These are phyloP conservation scores for Baronia brevicornis DNA, from an alignment of 2,888 invertebrate genomes.

Conservation along the genomic window DNA sequence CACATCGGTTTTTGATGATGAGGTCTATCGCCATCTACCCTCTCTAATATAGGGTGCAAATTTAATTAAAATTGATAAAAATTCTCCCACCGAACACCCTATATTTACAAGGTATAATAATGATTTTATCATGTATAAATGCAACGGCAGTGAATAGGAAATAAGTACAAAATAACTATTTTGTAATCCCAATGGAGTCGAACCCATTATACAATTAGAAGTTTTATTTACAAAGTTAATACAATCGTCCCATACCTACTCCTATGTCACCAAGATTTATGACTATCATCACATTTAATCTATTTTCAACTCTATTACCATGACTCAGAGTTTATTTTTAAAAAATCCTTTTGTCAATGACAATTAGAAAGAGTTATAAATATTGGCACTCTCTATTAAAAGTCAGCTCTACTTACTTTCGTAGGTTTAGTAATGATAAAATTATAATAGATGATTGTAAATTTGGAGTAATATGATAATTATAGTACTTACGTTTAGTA, in stretches of 20 bases:
- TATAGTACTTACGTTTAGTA: conserved; percentile 2
- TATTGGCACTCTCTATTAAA: conserved; percentile 3
- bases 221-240: conserved; percentile 23
- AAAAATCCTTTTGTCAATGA: not conserved
- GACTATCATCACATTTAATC: not conserved
- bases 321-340: not conserved
- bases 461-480: conserved; percentile 1
- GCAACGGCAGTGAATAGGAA: not conserved
- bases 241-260: conserved; percentile 18
- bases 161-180: conserved; percentile 7
- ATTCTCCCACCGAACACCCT: no score
- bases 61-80: no score
- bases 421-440: not conserved
- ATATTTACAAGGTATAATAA: no score
- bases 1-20: no score
- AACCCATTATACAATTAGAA: conserved; percentile 27
- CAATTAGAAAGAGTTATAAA: not conserved
- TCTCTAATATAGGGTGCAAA: no score
- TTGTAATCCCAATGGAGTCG: conserved; percentile 10
- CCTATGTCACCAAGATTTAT: conserved; percentile 9
- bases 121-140: not conserved
- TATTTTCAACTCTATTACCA: conserved; percentile 2
- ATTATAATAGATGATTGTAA: not conserved
- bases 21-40: no score
- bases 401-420: not conserved